phyloP scores from a whole-genome alignment of 2,797 vertebrate genomes.

The Macropus fuliginosus region DNA sequence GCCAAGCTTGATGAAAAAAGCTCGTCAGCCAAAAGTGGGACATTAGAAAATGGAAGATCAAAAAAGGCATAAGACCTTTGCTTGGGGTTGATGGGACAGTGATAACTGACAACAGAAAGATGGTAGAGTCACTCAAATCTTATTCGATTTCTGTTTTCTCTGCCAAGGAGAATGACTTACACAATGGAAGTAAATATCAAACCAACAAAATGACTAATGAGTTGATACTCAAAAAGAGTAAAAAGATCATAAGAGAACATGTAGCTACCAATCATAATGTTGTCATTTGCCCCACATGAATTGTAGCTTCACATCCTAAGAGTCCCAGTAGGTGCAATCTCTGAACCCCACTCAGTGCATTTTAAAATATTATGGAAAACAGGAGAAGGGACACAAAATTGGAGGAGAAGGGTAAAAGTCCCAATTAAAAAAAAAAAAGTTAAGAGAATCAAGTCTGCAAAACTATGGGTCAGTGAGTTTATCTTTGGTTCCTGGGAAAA shows the following conservation, averaged over 20 bases:
- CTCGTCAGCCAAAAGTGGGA: not conserved
- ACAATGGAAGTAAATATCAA: not conserved
- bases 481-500: not conserved
- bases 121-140: not conserved
- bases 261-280: not conserved
- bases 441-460: not conserved
- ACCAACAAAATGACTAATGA: not conserved
- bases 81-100: not conserved
- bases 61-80: not conserved
- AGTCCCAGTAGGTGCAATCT: not conserved
- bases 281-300: not conserved
- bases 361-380: not conserved
- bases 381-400: not conserved
- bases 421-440: not conserved
- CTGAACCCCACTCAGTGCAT: not conserved
- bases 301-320: not conserved
- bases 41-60: not conserved
- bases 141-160: not conserved
- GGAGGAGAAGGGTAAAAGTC: not conserved
- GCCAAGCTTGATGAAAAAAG: not conserved
- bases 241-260: not conserved
- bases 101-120: not conserved
- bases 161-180: not conserved
- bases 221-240: not conserved
- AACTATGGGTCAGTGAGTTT: not conserved